These are phyloP conservation scores for Agelastica alni DNA, from an alignment of 2,888 invertebrate genomes.

Conservation along the genomic window DNA sequence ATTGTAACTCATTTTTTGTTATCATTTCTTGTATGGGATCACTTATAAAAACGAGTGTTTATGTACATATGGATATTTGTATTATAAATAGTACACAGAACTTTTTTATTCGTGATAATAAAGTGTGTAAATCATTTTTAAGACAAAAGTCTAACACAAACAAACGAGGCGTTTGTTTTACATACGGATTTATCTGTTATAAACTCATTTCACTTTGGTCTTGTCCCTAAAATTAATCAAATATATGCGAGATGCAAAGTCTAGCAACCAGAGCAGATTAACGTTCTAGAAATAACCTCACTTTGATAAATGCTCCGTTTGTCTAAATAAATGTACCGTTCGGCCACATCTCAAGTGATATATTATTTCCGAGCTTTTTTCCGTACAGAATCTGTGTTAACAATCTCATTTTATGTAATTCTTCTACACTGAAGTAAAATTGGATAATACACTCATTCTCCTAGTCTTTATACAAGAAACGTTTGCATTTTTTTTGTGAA, in stretches of 20 bases:
- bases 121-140: no score
- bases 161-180: conserved; percentile 22
- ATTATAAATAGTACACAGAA: no score
- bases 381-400: conserved; percentile 23
- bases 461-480: not conserved
- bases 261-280: conserved; percentile 39
- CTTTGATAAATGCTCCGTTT: conserved; percentile 52
- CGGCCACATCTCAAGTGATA: conserved; percentile 49
- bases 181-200: conserved; percentile 28
- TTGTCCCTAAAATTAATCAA: conserved; percentile 38
- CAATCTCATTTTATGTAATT: conserved; percentile 19
- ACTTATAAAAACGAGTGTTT: no score
- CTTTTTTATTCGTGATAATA: no score
- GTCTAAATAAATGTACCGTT: conserved; percentile 51
- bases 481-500: not conserved
- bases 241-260: conserved; percentile 39
- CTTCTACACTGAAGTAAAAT: not conserved
- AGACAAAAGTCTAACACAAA: no score
- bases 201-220: conserved; percentile 11
- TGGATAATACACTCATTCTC: not conserved
- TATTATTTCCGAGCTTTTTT: conserved; percentile 52
- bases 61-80: no score
- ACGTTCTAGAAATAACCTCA: conserved; percentile 46
- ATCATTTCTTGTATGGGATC: no score
- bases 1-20: no score